A percentile compares a stretch with the other conserved stretches of the same genome.
Evolutionary conservation across 2,797 vertebrate species (phyloP).

Genomic region (Petrocephalus schoutedeni): DNA sequence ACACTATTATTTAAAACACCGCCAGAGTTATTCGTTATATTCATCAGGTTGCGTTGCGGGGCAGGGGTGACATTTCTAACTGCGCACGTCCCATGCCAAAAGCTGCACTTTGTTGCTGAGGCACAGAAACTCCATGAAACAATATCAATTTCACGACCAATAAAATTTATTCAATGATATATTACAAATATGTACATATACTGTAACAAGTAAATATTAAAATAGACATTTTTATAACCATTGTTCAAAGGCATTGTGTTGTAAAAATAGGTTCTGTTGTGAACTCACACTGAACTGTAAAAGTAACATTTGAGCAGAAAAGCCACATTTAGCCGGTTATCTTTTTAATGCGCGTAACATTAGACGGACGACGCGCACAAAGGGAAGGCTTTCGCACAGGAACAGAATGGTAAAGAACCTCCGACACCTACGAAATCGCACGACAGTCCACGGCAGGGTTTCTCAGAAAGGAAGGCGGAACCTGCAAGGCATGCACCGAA

Average conservation of each 20-base stretch:
- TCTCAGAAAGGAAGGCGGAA: conserved; percentile 66
- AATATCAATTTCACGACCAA: conserved; percentile 82
- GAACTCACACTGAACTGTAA: conserved; percentile 79
- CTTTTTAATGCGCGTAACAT: conserved; percentile 63
- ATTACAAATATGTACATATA: conserved; percentile 98
- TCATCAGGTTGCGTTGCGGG: neutral
- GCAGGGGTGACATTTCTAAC: neutral
- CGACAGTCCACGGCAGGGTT: conserved; percentile 65
- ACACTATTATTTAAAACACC: neutral
- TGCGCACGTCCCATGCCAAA: neutral
- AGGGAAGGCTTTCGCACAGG: conserved; percentile 50
- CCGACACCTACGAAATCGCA: conserved; percentile 67
- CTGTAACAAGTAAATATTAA: conserved; percentile 98
- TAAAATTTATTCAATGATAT: conserved; percentile 99
- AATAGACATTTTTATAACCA: conserved; percentile 99
- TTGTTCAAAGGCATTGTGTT: conserved; percentile 93
- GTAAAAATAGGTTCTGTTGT: conserved; percentile 86
- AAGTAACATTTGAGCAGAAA: conserved; percentile 67
- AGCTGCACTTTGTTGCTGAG: neutral
- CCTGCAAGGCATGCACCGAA: conserved; percentile 85
- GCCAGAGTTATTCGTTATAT: neutral
- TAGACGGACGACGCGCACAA: conserved; percentile 70
- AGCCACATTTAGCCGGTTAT: conserved; percentile 58
- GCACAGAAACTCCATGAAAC: neutral
- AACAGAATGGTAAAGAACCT: conserved; percentile 59